Conservation (phyloP, 92 coral and sea anemone species). For the Virgularia gustaviana region DNA sequence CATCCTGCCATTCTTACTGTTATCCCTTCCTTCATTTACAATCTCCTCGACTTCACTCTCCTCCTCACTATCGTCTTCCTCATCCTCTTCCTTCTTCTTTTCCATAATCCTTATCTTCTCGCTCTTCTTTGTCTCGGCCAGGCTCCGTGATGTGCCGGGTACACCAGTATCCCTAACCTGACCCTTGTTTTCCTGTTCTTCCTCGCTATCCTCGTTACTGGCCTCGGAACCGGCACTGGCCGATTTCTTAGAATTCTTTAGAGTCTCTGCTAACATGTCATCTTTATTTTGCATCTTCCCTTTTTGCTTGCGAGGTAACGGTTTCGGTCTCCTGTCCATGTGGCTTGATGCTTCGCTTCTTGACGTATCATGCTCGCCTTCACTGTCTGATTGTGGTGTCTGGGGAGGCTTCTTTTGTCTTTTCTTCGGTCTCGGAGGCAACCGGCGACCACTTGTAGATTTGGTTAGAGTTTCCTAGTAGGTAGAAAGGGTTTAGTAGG, state of each 20-base stretch:
- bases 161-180: too few relatives aligned
- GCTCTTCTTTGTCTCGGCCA: not conserved
- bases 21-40: constrained; percentile 26
- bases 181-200: too few relatives aligned
- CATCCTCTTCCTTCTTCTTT: constrained; percentile 20
- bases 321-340: constrained; percentile 20
- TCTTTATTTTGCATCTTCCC: constrained; percentile 7
- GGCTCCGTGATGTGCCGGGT: constrained; percentile 1
- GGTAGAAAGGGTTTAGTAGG: not conserved
- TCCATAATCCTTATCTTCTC: not conserved
- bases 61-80: constrained; percentile 35
- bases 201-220: constrained; percentile 68
- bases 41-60: constrained; percentile 20
- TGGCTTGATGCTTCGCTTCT: not conserved
- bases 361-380: constrained; percentile 19
- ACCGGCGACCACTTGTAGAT: not conserved
- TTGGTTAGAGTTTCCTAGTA: not conserved
- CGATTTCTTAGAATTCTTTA: constrained; percentile 28
- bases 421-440: constrained; percentile 30
- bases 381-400: constrained; percentile 24
- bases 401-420: constrained; percentile 28
- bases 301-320: constrained; percentile 35
- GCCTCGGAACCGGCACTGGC: constrained; percentile 45
- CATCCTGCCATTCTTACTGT: not conserved
- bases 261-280: constrained; percentile 14